Percentiles rank a stretch among this genome's conserved stretches.
Conservation (phyloP, 1,140 invertebrate genomes). For the Glossosoma conforme region DNA sequence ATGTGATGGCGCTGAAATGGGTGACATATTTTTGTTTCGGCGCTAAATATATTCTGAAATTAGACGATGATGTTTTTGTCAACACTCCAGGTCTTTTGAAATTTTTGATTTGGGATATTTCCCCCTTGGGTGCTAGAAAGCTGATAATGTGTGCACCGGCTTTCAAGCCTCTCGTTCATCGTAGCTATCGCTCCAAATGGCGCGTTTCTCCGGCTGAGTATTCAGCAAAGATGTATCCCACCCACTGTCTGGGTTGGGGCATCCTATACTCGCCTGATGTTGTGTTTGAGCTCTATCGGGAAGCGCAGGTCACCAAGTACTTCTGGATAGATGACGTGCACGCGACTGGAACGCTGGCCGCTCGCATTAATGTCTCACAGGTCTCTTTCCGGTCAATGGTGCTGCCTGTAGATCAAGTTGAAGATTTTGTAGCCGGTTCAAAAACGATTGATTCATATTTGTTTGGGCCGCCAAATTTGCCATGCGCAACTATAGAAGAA, state of each 20-base stretch:
- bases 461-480: constrained; percentile 54
- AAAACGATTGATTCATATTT: constrained; percentile 43
- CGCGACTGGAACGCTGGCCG: constrained; percentile 67
- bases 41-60: constrained; percentile 70
- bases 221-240: constrained; percentile 58
- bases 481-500: constrained; percentile 42
- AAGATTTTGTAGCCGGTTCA: constrained; percentile 32
- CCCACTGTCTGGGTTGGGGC: constrained; percentile 71
- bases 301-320: constrained; percentile 58
- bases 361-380: constrained; percentile 55
- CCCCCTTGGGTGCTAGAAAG: constrained; percentile 52
- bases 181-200: constrained; percentile 72
- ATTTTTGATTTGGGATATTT: constrained; percentile 55
- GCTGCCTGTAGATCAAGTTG: constrained; percentile 37
- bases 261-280: constrained; percentile 70
- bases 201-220: constrained; percentile 67
- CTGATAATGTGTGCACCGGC: constrained; percentile 57
- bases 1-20: constrained; percentile 81
- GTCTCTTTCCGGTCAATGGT: constrained; percentile 48
- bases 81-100: constrained; percentile 60
- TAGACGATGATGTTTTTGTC: constrained; percentile 77
- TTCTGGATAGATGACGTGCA: constrained; percentile 88
- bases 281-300: constrained; percentile 57
- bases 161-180: constrained; percentile 47
- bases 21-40: constrained; percentile 61